Base-by-base conservation (phyloP, 1,140 invertebrate genomes). In the Liolophura sinensis region DNA sequence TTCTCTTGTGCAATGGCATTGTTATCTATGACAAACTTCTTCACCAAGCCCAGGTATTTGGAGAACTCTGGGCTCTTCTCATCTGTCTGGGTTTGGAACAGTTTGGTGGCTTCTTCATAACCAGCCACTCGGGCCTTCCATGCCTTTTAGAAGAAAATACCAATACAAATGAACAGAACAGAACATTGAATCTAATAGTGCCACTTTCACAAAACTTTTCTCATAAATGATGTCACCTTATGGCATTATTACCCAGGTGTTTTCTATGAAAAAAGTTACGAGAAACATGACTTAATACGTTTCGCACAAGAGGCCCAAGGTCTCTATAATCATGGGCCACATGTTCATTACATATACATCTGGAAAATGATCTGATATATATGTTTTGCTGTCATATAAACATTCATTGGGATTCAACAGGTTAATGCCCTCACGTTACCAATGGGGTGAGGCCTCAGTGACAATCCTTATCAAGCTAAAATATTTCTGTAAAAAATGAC, bases 1-100 rank as follows among this genome's bases (percentile, higher is more conserved):
- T 96, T 98, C 82, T 98, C 96, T 84, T 97, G 95, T 1, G 95
- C 95, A 31, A 93, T 89, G 49, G 91, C 95, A 92, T 98, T 98
- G 66, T 91, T 95, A 80, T 99, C 97, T 9, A 89, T 87, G 0
- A 98, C 94, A 89, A 98, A 95, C 84, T 98, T 98, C 79, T 97
- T 97, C 48, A 98, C 89, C n/a, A 97, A 85, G 6, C 92, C 91
- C 1, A 93, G 84, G 85, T 92, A 98, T 83, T 95, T 96, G 65
- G 89, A 91, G 89, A 95, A 98, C 80, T 98, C 95, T 1, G 93
- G 89, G 56, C 92, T 92, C 79, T 97, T 97, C 78, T 97, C 94
- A 86, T 97, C 94, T 66, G 81, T 82, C 20, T 82, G 73, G 11
- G 69, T 67, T 56, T 90, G 87, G 85, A 98, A 97, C 12, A 93